phyloP scores from a whole-genome alignment of 2,888 invertebrate species.

The Odontomyia ornata region DNA sequence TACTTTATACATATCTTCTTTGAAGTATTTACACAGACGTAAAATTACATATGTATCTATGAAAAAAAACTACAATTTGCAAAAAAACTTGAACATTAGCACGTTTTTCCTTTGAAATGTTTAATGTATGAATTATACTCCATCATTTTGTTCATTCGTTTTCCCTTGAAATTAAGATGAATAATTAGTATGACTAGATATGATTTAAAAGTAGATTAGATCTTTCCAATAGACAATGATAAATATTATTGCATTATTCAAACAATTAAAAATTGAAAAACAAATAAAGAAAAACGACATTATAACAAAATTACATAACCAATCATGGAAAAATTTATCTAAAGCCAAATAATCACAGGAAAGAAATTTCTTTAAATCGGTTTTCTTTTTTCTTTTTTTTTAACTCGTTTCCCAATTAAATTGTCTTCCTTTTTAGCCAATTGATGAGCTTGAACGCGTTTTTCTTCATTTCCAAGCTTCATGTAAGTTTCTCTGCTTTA shows the following conservation, averaged over 20 bases:
- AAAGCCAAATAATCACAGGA: constrained; percentile 1
- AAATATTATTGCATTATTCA: not conserved
- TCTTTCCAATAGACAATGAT: not conserved
- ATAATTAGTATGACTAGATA: constrained; percentile 2
- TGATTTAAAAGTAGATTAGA: constrained; percentile 12
- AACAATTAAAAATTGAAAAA: not conserved
- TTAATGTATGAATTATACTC: not conserved
- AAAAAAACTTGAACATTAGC: not conserved
- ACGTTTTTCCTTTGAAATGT: no score
- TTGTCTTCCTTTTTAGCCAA: no score
- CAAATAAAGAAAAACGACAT: not conserved
- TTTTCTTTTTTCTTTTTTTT: not conserved
- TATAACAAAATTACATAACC: not conserved
- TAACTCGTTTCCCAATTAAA: not conserved
- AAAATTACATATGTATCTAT: not conserved
- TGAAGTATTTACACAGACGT: constrained; percentile 27
- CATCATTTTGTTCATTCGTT: not conserved
- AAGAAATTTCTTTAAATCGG: not conserved
- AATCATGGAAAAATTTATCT: constrained; percentile 7
- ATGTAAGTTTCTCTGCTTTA: constrained; percentile 14
- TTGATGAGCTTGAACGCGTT: no score
- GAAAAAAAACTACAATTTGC: not conserved
- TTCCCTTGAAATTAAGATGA: not conserved
- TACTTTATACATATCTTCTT: constrained; percentile 29
- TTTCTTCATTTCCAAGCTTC: not conserved